These are phyloP conservation scores for Pseudomyrmex gracilis DNA, from an alignment of 1,140 invertebrate genomes.

Conservation along the genomic window DNA sequence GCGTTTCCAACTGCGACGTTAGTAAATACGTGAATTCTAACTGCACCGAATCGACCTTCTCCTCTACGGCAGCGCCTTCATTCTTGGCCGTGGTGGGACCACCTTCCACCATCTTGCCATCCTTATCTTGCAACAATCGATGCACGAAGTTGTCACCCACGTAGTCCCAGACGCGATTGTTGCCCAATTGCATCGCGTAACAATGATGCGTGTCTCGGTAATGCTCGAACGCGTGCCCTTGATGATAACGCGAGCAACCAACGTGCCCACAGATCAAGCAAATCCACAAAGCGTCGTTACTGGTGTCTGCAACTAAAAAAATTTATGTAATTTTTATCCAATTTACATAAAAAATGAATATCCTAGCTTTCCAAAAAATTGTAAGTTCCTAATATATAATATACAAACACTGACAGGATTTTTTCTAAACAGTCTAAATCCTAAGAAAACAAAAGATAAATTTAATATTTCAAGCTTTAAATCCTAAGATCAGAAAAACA, in stretches of 20 bases:
- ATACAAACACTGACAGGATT: no score
- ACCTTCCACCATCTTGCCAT: conserved; percentile 96
- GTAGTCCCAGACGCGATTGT: conserved; percentile 99
- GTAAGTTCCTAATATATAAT: no score
- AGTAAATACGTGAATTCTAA: conserved; percentile 98
- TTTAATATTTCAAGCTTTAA: not conserved
- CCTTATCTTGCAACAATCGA: conserved; percentile 97
- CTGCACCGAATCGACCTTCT: conserved; percentile 97
- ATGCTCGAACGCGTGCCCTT: conserved; percentile 92
- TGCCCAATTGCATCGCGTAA: conserved; percentile 98
- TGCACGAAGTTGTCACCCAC: conserved; percentile 98
- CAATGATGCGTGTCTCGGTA: conserved; percentile 98
- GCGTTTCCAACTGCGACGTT: conserved; percentile 98
- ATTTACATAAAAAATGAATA: conserved; percentile 16
- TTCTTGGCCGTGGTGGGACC: conserved; percentile 83
- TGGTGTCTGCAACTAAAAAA: conserved; percentile 82
- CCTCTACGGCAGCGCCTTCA: conserved; percentile 87
- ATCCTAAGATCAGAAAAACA: not conserved
- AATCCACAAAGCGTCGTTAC: conserved; percentile 96
- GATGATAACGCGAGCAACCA: conserved; percentile 92
- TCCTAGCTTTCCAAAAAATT: no score
- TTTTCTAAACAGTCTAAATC: no score
- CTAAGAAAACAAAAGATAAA: no score
- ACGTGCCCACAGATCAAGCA: conserved; percentile 99
- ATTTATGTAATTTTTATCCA: conserved; percentile 5